Base-by-base conservation (phyloP, 2,113 vertebrate genomes). In the Plecturocebus donacophilus region DNA sequence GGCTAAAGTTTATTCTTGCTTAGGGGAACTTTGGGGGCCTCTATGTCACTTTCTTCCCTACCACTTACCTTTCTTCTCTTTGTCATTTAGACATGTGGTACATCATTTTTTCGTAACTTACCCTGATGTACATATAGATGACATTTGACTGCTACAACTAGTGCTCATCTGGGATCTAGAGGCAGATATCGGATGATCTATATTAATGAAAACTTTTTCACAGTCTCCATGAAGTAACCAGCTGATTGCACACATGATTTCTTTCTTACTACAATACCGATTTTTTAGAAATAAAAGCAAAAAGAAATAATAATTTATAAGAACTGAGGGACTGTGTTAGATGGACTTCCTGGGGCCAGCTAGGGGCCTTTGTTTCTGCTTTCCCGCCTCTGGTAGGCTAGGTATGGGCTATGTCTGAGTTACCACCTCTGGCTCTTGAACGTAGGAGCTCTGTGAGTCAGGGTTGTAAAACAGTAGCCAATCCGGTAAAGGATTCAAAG, bases 1-100 rank as follows among this genome's bases (percentile, higher is more conserved):
- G 20, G 86, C 30, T 68, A 19, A 86, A 87, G 66, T 52, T 92
- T 45, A 81, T n/a, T 42, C 23, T 49, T 80, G 8, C 23, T 38
- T 3, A 81, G 0, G 16, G 23, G 13, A 81, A 12, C 13, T 6
- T 0, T 42, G 42, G 14, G 27, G 8, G 16, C 35, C 13, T 21
- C 54, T 54, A 17, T 16, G 42, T 83, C 13, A 27, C n/a, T 75
- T 32, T 5, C 30, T 86, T 38, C 5, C 2, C 21, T 40, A 6
- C 77, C 70, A 14, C 3, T 5, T 45, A 3, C n/a, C 23, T 87
- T 47, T 35, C 54, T 30, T 58, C 42, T 6, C 12, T 64, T 64
- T n/a, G 19, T 40, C 27, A 77, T 75, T 93, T 58, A 7, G 27
- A 32, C 61, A 64, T 13, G 12, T 32, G 61, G 3, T 45, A 10